Conservation (phyloP, 2,113 vertebrate genomes). For the Romanogobio albipinnatus region DNA sequence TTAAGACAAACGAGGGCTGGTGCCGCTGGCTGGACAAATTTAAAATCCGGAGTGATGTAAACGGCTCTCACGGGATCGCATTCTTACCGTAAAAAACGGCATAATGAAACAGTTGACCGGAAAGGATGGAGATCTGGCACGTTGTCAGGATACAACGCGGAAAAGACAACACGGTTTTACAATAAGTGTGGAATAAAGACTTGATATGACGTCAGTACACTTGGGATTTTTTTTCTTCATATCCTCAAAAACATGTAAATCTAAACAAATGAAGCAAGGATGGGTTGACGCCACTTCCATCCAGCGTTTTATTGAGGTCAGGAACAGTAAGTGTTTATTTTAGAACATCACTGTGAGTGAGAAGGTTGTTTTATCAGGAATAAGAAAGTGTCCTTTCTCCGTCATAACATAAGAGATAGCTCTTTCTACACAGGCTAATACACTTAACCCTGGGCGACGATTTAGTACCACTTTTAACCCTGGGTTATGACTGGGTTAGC, state of each 20-base stretch:
- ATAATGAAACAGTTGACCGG: constrained; percentile 68
- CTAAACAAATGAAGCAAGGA: constrained; percentile 30
- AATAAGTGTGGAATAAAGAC: constrained; percentile 51
- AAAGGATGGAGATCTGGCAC: constrained; percentile 70
- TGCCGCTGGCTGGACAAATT: constrained; percentile 40
- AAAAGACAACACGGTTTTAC: constrained; percentile 45
- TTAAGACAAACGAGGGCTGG: constrained; percentile 55
- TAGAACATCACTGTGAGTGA: constrained; percentile 6
- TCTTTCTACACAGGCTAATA: neutral
- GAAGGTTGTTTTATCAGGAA: neutral
- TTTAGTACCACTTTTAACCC: neutral
- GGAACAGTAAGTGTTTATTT: neutral
- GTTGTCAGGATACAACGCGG: constrained; percentile 55
- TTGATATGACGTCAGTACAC: constrained; percentile 63
- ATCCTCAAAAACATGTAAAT: constrained; percentile 29
- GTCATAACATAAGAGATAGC: neutral
- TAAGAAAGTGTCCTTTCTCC: neutral
- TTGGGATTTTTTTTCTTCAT: constrained; percentile 35
- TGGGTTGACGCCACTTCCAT: neutral
- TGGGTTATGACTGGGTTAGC: neutral
- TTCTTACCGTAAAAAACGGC: constrained; percentile 73
- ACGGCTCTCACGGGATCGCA: constrained; percentile 65
- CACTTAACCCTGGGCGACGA: neutral
- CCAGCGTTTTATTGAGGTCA: neutral
- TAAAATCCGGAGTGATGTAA: constrained; percentile 70